A percentile compares a stretch with the other conserved stretches of the same genome.
phyloP scores from a whole-genome alignment of 2,113 vertebrate genomes.

The Clupea harengus region DNA sequence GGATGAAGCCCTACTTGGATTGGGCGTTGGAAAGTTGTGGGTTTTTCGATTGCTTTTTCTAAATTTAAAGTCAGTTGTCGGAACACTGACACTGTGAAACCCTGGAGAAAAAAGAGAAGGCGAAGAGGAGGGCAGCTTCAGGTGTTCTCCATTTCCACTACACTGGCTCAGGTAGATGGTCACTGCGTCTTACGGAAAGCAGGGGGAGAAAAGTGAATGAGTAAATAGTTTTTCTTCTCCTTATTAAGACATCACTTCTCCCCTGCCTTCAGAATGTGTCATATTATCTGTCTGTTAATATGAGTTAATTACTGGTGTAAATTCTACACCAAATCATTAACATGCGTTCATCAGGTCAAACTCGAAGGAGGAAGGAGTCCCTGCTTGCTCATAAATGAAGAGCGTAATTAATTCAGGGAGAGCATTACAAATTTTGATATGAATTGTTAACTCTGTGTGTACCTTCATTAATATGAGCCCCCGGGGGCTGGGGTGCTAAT shows the following conservation, averaged over 20 bases:
- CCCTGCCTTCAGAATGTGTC: slow-evolving; percentile 21
- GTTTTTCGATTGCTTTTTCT: slow-evolving; percentile 12
- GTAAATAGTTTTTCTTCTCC: background rate
- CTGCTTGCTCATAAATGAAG: slow-evolving; percentile 34
- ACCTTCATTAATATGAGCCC: slow-evolving; percentile 44
- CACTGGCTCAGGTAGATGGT: background rate
- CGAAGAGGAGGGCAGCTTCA: background rate
- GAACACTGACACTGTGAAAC: background rate
- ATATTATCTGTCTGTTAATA: slow-evolving; percentile 39
- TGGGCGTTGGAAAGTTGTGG: background rate
- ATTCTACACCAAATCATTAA: slow-evolving; percentile 43
- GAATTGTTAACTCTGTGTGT: slow-evolving; percentile 46
- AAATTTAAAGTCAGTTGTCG: slow-evolving; percentile 13
- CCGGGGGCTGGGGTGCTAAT: slow-evolving; percentile 38
- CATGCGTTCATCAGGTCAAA: slow-evolving; percentile 38
- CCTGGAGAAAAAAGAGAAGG: background rate
- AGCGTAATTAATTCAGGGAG: slow-evolving; percentile 47
- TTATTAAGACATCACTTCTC: slow-evolving; percentile 40
- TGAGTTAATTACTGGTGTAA: slow-evolving; percentile 46
- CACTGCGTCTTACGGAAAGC: background rate
- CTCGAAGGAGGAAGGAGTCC: slow-evolving; percentile 28
- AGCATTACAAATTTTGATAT: slow-evolving; percentile 45
- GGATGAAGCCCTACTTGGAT: background rate
- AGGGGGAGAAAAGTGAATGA: background rate
- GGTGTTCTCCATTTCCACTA: background rate